Conservation (phyloP, 2,888 invertebrate species). For the Agapetus fuscipes region DNA sequence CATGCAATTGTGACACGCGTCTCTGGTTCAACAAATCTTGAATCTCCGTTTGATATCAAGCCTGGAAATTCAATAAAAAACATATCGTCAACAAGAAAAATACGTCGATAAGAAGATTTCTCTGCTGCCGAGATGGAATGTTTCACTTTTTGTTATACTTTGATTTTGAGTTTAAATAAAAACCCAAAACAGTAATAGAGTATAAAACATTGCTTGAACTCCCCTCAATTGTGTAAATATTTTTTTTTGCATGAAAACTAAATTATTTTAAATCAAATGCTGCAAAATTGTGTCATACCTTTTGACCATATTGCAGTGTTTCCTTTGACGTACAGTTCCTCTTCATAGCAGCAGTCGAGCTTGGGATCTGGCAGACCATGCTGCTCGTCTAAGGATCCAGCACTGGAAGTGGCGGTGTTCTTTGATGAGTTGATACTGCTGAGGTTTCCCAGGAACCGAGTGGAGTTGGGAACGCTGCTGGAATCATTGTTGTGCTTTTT, state of each 20-base stretch:
- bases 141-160: too few relatives aligned
- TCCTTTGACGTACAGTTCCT: slow-evolving; percentile 80
- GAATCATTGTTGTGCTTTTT: slow-evolving; percentile 31
- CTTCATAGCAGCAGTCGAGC: slow-evolving; percentile 54
- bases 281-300: slow-evolving; percentile 32
- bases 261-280: too few relatives aligned
- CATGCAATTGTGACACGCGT: slow-evolving; percentile 53
- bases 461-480: slow-evolving; percentile 29
- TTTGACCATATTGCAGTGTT: slow-evolving; percentile 76
- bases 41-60: slow-evolving; percentile 41
- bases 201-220: too few relatives aligned
- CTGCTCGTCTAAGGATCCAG: slow-evolving; percentile 8
- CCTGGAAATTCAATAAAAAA: slow-evolving; percentile 31
- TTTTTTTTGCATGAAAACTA: too few relatives aligned
- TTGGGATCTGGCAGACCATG: slow-evolving; percentile 31
- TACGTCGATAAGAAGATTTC: too few relatives aligned
- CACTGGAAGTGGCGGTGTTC: background rate
- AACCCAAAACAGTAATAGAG: too few relatives aligned
- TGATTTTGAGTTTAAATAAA: too few relatives aligned
- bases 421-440: slow-evolving; percentile 27
- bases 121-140: too few relatives aligned
- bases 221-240: too few relatives aligned
- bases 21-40: slow-evolving; percentile 42
- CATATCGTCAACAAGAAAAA: too few relatives aligned
- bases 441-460: slow-evolving; percentile 35